These are phyloP conservation scores for Malurus alboscapulatus DNA, from an alignment of 2,113 vertebrate species.

Conservation along the genomic window DNA sequence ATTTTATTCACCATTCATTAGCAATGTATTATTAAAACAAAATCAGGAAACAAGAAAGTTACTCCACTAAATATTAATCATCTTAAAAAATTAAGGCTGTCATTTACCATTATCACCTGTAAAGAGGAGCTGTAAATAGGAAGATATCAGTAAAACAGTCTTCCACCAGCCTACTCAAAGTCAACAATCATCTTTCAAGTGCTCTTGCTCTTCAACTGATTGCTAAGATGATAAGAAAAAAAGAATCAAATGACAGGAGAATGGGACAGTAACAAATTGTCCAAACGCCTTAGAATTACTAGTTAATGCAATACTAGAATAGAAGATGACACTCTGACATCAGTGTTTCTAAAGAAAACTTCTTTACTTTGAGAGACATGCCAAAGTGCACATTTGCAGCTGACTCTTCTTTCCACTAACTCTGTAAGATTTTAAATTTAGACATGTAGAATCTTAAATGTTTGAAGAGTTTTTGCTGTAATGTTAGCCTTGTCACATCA, in stretches of 20 bases:
- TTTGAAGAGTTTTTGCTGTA: constrained; percentile 30
- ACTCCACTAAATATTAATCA: neutral
- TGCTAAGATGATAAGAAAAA: neutral
- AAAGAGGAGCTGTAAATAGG: neutral
- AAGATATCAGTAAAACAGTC: neutral
- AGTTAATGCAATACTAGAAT: neutral
- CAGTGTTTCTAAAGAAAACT: constrained; percentile 4
- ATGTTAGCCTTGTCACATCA: constrained; percentile 24
- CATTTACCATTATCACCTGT: neutral
- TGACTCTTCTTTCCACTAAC: neutral
- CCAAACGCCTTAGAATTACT: neutral
- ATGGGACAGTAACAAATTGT: neutral
- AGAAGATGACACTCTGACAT: neutral
- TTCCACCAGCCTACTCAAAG: neutral
- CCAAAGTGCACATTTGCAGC: neutral
- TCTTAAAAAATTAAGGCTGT: neutral
- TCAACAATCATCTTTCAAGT: neutral
- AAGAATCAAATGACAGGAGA: neutral
- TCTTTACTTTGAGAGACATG: neutral
- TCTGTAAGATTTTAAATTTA: constrained; percentile 44
- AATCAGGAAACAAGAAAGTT: neutral
- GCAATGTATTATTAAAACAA: neutral
- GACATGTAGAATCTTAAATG: constrained; percentile 19
- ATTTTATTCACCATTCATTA: neutral
- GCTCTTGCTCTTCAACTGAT: neutral